Percentiles rank a stretch among this genome's conserved stretches.
Evolutionary conservation across 37 sponge, comb jelly and placozoan genomes (phyloP).

Genomic region (Theonella swinhoei): DNA sequence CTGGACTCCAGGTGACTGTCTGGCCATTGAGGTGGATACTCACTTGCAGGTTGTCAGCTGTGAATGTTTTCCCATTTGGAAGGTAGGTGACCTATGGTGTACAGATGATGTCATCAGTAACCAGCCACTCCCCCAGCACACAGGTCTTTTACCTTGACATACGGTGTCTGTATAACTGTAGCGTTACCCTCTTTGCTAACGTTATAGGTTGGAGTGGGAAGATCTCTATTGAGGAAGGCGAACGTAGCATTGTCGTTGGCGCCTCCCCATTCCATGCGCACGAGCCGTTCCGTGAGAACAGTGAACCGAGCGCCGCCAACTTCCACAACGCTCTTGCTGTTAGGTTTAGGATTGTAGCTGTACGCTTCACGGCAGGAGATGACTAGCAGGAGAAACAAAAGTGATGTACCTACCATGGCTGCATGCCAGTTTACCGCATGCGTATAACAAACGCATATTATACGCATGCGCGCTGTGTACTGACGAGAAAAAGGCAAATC

Average conservation of each 20-base stretch:
- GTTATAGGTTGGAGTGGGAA: slow-evolving; percentile 41
- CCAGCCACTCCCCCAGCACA: neutral
- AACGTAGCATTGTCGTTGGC: slow-evolving; percentile 55
- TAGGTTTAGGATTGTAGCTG: slow-evolving; percentile 53
- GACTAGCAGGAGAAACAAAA: too few relatives aligned
- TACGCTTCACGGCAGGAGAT: too few relatives aligned
- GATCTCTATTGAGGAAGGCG: slow-evolving; percentile 54
- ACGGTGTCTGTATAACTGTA: slow-evolving; percentile 45
- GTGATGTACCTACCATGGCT: too few relatives aligned
- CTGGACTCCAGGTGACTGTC: slow-evolving; percentile 48
- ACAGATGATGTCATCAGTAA: neutral
- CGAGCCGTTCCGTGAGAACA: slow-evolving; percentile 48
- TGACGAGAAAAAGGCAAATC: too few relatives aligned
- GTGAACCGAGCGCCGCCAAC: slow-evolving; percentile 70
- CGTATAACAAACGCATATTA: too few relatives aligned
- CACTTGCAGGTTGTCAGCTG: slow-evolving; percentile 46
- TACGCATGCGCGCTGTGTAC: too few relatives aligned
- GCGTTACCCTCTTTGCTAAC: slow-evolving; percentile 23
- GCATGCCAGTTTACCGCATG: too few relatives aligned
- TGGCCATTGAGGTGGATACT: slow-evolving; percentile 26
- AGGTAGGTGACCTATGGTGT: slow-evolving; percentile 46
- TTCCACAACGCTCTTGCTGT: slow-evolving; percentile 43
- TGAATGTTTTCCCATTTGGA: slow-evolving; percentile 26
- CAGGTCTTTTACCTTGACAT: slow-evolving; percentile 32
- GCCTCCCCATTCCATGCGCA: slow-evolving; percentile 70